Percentiles rank a stretch among this genome's conserved stretches.
These are phyloP conservation scores for Callopanchax toddi DNA, from an alignment of 2,113 vertebrate species.

Conservation along the genomic window DNA sequence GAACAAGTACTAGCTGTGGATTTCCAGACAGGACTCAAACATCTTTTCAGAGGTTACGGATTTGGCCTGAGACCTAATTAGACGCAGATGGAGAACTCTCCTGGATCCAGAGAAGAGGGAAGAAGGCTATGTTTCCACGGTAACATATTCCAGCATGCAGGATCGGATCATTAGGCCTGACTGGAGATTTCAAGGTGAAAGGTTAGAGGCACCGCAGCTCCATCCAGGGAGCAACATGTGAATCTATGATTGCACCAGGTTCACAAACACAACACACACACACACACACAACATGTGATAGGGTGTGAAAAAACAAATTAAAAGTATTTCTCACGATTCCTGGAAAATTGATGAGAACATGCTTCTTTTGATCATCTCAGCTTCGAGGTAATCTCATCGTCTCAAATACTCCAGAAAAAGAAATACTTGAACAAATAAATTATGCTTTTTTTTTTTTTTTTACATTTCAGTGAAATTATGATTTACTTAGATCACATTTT, in stretches of 20 bases:
- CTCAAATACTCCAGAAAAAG: constrained; percentile 18
- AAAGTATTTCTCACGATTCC: constrained; percentile 23
- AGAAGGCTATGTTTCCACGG: constrained; percentile 57
- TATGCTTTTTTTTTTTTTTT: too few species aligned
- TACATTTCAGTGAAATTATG: too few species aligned
- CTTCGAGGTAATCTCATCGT: constrained; percentile 11
- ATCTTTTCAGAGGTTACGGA: constrained; percentile 61
- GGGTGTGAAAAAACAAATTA: neutral
- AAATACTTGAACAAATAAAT: neutral
- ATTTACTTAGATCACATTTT: too few species aligned
- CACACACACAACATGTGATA: neutral
- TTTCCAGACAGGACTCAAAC: constrained; percentile 53
- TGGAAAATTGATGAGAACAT: constrained; percentile 51
- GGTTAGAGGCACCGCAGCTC: constrained; percentile 52
- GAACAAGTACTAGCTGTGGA: too few species aligned
- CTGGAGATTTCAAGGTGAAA: constrained; percentile 73
- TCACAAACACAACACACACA: constrained; percentile 58
- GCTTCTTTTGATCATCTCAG: constrained; percentile 23
- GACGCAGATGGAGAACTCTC: constrained; percentile 61
- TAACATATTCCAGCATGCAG: constrained; percentile 69
- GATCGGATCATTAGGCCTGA: constrained; percentile 74
- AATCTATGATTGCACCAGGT: constrained; percentile 42
- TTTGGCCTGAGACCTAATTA: constrained; percentile 71
- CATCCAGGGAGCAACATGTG: constrained; percentile 49
- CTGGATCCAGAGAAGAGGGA: constrained; percentile 57